These are phyloP conservation scores for Eilema caniola DNA, from an alignment of 2,888 invertebrate genomes.

Conservation along the genomic window DNA sequence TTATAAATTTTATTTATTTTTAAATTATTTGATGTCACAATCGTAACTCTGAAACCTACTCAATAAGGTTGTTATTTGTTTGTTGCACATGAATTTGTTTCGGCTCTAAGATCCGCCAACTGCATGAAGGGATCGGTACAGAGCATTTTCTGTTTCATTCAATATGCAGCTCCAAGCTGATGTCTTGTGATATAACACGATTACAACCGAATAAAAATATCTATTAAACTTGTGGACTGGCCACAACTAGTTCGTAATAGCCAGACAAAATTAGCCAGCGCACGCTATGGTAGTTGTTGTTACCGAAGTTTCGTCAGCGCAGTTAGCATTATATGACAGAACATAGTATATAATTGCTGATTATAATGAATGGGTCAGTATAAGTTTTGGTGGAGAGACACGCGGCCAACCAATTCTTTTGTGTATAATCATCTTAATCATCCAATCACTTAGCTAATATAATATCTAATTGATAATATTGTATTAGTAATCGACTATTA, in stretches of 20 bases:
- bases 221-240: neutral
- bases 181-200: neutral
- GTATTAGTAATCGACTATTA: too few relatives aligned
- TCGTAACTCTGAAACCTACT: too few relatives aligned
- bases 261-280: neutral
- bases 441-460: too few relatives aligned
- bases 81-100: neutral
- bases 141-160: neutral
- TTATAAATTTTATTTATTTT: too few relatives aligned
- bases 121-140: neutral
- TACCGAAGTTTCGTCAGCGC: neutral
- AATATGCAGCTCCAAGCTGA: neutral
- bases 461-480: too few relatives aligned
- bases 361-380: too few relatives aligned
- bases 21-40: too few relatives aligned
- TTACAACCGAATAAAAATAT: neutral
- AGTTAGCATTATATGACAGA: neutral
- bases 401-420: neutral
- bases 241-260: neutral
- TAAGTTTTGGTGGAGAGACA: too few relatives aligned
- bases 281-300: neutral
- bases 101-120: neutral
- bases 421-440: too few relatives aligned
- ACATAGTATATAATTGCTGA: too few relatives aligned
- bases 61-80: too few relatives aligned